Conservation (phyloP, 2,888 invertebrate genomes). For the Luperina testacea region DNA sequence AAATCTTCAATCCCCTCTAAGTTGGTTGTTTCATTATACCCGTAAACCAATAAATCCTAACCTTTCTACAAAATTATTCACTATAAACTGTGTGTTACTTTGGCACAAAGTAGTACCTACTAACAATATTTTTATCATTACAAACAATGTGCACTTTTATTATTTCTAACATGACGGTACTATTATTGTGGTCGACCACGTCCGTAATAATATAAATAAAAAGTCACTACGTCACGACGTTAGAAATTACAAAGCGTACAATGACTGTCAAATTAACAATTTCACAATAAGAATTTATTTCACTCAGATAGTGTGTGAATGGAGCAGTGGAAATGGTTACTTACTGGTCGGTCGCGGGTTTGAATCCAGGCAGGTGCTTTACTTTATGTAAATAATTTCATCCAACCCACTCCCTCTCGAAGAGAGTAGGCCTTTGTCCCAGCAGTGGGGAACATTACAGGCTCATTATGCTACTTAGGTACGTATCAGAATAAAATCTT, state of each 20-base stretch:
- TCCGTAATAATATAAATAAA: too few relatives aligned
- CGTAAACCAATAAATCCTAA: not conserved
- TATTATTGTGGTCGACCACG: not conserved
- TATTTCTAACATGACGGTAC: not conserved
- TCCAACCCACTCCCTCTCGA: too few relatives aligned
- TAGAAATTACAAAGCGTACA: not conserved
- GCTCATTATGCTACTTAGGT: not conserved
- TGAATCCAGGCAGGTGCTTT: too few relatives aligned
- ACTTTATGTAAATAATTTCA: too few relatives aligned
- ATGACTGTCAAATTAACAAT: not conserved
- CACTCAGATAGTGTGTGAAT: not conserved
- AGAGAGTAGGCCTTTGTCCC: too few relatives aligned
- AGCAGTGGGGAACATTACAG: too few relatives aligned
- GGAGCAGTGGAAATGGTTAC: too few relatives aligned
- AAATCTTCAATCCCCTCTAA: too few relatives aligned
- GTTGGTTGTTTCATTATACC: not conserved
- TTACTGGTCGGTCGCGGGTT: too few relatives aligned
- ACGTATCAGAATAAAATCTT: not conserved
- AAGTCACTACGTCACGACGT: too few relatives aligned
- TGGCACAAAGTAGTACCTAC: too few relatives aligned
- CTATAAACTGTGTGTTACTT: not conserved
- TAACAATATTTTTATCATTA: not conserved
- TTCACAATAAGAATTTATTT: not conserved
- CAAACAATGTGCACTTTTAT: not conserved
- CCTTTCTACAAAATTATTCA: too few relatives aligned